A percentile compares a stretch with the other conserved stretches of the same genome.
These are phyloP conservation scores for Ceuthmochares aereus DNA, from an alignment of 2,113 vertebrate species.

Conservation along the genomic window DNA sequence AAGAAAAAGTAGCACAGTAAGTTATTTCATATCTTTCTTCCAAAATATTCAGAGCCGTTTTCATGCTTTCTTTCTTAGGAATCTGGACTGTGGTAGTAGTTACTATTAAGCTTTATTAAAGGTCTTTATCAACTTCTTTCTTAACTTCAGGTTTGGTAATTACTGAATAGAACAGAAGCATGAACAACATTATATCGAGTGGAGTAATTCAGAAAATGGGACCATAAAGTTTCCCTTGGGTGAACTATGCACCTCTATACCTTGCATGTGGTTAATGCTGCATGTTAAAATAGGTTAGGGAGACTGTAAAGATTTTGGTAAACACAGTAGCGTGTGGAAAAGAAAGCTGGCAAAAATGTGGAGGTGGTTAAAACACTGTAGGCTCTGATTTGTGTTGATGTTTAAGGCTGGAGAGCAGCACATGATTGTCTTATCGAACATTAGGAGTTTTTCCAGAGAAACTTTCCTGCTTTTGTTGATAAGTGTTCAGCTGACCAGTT, in stretches of 20 bases:
- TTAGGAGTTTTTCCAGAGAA: conserved; percentile 41
- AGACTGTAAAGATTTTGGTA: not conserved
- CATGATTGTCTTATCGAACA: not conserved
- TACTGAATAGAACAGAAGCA: not conserved
- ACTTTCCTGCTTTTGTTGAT: not conserved
- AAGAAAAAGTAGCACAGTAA: not conserved
- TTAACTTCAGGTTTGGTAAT: not conserved
- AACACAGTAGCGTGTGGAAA: not conserved
- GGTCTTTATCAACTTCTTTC: not conserved
- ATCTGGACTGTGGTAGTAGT: not conserved
- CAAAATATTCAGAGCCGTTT: not conserved
- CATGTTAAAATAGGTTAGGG: not conserved
- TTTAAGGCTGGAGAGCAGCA: not conserved
- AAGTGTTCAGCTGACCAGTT: conserved; percentile 31
- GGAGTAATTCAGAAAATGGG: not conserved
- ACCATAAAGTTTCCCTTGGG: not conserved
- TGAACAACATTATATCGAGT: not conserved
- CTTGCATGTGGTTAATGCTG: not conserved
- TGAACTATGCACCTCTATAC: not conserved
- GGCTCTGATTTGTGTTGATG: not conserved
- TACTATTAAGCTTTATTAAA: not conserved
- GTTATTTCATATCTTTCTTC: not conserved
- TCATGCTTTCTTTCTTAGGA: not conserved
- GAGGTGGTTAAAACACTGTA: not conserved
- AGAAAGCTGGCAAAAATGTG: not conserved